Evolutionary conservation across 2,113 vertebrate genomes (phyloP), one percentile per base, ranked within the genome.

Genomic region (Pelecanus crispus): DNA sequence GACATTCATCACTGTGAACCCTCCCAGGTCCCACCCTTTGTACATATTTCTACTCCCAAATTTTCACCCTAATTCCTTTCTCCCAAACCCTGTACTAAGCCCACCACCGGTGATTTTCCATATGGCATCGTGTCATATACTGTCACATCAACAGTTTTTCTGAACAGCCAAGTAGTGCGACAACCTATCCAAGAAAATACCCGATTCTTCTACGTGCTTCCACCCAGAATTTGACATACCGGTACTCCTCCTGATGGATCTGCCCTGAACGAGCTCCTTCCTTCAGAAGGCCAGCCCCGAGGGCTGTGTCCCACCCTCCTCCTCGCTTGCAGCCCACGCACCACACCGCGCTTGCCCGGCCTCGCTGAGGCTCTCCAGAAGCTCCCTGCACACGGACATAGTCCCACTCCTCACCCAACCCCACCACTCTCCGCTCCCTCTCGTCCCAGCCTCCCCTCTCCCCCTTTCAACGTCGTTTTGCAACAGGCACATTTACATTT

Each of bases 181-280:
- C 0, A 9, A 26, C 16, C 42, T 29, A 8, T 38, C 17, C n/a
- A 28, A 47, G 77, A 34, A 7, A 9, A 20, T 4, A 4, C 78
- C 26, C 1, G 5, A 26, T 2, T 62, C 58, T 44, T 40, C 56
- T 3, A 1, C 0, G 0, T 40, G 34, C 6, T 22, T 17, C 19
- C 66, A 78, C 12, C 71, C 34, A 36, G 9, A 13, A 36, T 3
- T 1, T 70, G 36, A 24, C 59, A 14, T 3, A 5, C 24, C 36
- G 17, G 28, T 0, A 38, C 5, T 8, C 55, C 50, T 80, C 16
- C 34, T 20, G 73, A 12, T 5, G 86, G 61, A 38, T 14, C 22
- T 79, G 75, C 29, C 40, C 61, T 2, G 10, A 44, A 7, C 5
- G 25, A 65, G 21, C 21, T 34, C 81, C 3, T 3, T 44, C 55